Evolutionary conservation across 2,888 invertebrate species (phyloP).

Genomic region (Machimus rusticus): DNA sequence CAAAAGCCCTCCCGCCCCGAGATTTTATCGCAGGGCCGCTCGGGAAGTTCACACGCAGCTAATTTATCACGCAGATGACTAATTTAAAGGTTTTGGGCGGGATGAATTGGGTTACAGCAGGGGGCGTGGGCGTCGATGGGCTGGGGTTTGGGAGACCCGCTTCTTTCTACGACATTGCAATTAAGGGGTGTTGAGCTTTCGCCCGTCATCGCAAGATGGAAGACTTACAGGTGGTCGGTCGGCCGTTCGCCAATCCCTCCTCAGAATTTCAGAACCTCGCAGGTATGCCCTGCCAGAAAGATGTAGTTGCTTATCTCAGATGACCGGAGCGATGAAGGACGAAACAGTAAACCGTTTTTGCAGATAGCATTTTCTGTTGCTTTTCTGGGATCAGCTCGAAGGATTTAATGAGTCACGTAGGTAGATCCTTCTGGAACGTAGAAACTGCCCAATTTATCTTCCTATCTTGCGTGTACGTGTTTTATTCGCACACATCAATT

Average conservation of each 20-base stretch:
- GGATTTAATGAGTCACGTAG: slow-evolving; percentile 47
- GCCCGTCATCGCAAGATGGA: neutral
- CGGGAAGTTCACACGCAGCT: slow-evolving; percentile 44
- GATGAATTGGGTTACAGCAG: neutral
- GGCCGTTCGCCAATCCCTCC: neutral
- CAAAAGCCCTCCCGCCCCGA: neutral
- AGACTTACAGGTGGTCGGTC: neutral
- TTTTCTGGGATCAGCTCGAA: slow-evolving; percentile 27
- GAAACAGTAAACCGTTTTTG: slow-evolving; percentile 22
- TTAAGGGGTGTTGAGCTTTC: neutral
- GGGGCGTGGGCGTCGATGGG: neutral
- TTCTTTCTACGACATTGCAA: slow-evolving; percentile 39
- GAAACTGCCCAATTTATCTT: slow-evolving; percentile 46
- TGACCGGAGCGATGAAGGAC: slow-evolving; percentile 18
- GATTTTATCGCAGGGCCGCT: neutral
- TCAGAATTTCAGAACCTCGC: neutral
- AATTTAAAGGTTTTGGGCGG: slow-evolving; percentile 40
- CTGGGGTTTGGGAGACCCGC: neutral
- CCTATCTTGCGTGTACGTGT: slow-evolving; percentile 37
- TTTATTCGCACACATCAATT: slow-evolving; percentile 40
- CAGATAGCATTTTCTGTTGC: slow-evolving; percentile 25
- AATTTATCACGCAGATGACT: slow-evolving; percentile 48
- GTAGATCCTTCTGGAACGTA: slow-evolving; percentile 43
- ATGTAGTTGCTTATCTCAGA: slow-evolving; percentile 5
- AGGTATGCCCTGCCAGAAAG: neutral